Evolutionary conservation across 2,797 vertebrate species (phyloP), one percentile per base, ranked within the genome.

Genomic region (Macropodus opercularis): DNA sequence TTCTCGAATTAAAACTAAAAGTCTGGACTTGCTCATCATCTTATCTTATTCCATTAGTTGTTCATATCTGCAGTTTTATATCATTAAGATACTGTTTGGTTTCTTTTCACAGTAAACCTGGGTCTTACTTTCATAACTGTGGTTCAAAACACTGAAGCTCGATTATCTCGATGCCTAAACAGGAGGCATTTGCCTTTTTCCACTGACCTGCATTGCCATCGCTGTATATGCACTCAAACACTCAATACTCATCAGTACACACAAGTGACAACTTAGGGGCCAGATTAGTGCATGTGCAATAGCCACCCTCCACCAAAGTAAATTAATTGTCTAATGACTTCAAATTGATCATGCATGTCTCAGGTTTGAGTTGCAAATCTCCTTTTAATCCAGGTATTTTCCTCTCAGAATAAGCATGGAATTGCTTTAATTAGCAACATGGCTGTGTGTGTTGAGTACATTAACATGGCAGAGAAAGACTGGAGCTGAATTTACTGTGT

Each of bases 401-500:
- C 83, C 81, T 82, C 73, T 75, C 75, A 83, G 90, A 82, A 88
- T 88, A 84, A 92, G 79, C 83, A 73, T 40, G 58, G 84, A 80
- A 90, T 91, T 89, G 86, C 79, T 84, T 88, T 90, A 92, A 91
- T 92, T 91, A 91, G 84, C 81, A 79, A 60, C 78, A 64, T 49
- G 58, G 71, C 64, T 57, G 59, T 69, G 85, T 76, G 72, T 61
- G 71, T 72, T 75, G 59, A 49, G 53, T 81, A 81, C 78, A 86
- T 80, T 82, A 85, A 81, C 81, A 81, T 64, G 58, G 68, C 72
- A 75, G 66, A n/a, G 53, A 85, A 82, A 77, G 90, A 80, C 86
- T 85, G 79, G 62, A 84, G 83, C 75, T 72, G 57, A 72, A 75
- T 69, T 77, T 77, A 61, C 72, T 75, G 49, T 74, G 81, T 74